A percentile compares a stretch with the other conserved stretches of the same genome.
Evolutionary conservation across 2,888 invertebrate species (phyloP).

Genomic region (Nemotelus nigrinus): DNA sequence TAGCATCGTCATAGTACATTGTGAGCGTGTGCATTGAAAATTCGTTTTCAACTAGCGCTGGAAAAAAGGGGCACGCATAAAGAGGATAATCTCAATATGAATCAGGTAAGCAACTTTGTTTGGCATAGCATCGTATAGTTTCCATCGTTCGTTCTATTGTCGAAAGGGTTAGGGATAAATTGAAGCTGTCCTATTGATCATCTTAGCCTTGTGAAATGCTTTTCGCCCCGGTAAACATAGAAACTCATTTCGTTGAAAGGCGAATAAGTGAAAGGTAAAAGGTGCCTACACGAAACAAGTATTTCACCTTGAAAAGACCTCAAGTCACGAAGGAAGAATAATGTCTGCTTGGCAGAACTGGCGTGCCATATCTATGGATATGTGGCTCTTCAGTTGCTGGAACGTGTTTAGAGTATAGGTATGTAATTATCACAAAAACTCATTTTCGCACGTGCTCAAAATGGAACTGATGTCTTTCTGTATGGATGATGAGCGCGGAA

Average conservation of each 20-base stretch:
- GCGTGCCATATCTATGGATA: too few species aligned
- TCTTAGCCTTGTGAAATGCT: conserved; percentile 13
- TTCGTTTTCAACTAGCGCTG: too few species aligned
- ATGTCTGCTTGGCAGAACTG: too few species aligned
- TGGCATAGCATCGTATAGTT: too few species aligned
- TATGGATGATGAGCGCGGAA: not conserved
- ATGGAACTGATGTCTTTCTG: not conserved
- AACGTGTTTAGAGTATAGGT: not conserved
- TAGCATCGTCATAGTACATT: too few species aligned
- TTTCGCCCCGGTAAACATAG: not conserved
- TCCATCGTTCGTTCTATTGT: not conserved
- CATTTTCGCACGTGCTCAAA: conserved; percentile 23
- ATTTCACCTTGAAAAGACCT: not conserved
- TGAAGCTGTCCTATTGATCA: conserved; percentile 24
- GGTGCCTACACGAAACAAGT: not conserved
- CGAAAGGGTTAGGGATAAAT: conserved; percentile 4
- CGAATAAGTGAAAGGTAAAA: conserved; percentile 17
- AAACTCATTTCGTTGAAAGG: conserved; percentile 18
- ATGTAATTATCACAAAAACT: conserved; percentile 20
- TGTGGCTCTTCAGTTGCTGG: too few species aligned
- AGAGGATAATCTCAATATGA: conserved; percentile 17
- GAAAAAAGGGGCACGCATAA: not conserved
- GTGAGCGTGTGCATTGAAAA: too few species aligned
- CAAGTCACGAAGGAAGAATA: not conserved
- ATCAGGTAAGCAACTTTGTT: conserved; percentile 4